Evolutionary conservation across 2,797 vertebrate species (phyloP).

Genomic region (Kryptopterus vitreolus): DNA sequence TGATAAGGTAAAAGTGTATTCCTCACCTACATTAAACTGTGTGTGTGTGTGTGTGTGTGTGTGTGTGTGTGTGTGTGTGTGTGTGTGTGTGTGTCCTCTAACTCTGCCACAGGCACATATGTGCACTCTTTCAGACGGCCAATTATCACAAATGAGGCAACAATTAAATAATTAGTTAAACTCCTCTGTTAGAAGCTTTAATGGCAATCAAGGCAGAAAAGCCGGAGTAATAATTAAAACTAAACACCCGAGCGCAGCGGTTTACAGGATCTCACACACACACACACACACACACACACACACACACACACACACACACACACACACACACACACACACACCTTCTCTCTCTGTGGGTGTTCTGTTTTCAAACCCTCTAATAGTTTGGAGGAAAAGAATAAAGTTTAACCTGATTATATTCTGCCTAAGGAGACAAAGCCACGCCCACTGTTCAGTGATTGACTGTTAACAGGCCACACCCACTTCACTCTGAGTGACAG

Average conservation of each 20-base stretch:
- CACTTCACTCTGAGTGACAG: neutral
- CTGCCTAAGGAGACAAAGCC: neutral
- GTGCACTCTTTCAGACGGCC: constrained; percentile 53
- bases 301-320: constrained; percentile 14
- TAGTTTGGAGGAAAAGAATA: neutral
- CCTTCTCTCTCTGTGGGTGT: neutral
- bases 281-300: neutral
- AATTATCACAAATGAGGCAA: constrained; percentile 60
- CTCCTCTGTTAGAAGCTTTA: constrained; percentile 46
- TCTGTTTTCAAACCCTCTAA: neutral
- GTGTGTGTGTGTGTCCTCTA: constrained; percentile 40
- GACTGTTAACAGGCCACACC: neutral
- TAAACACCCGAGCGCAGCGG: constrained; percentile 24
- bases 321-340: constrained; percentile 30
- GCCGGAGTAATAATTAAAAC: constrained; percentile 46
- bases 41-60: constrained; percentile 9
- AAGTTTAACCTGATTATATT: neutral
- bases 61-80: constrained; percentile 17
- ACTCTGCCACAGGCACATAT: constrained; percentile 50
- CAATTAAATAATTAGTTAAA: constrained; percentile 61
- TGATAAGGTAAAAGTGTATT: constrained; percentile 5
- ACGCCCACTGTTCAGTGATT: neutral
- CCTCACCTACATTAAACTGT: neutral
- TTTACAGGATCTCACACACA: neutral
- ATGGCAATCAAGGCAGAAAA: constrained; percentile 55